Conservation (phyloP, 2,797 vertebrate genomes). For the Coilia nasus region DNA sequence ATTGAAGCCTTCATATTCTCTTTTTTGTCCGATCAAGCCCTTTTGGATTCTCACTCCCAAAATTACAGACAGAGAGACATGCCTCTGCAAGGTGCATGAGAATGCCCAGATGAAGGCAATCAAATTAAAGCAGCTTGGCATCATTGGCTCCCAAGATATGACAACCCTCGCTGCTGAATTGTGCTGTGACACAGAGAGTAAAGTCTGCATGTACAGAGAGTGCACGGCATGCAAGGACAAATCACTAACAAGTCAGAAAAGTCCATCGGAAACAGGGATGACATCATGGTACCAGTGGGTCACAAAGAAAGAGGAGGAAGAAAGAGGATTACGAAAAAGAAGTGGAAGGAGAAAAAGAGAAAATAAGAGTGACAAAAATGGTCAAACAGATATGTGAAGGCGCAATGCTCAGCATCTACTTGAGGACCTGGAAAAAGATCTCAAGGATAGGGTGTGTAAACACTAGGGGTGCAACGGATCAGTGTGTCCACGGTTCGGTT, state of each 20-base stretch:
- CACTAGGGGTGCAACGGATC: no score
- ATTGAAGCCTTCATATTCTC: background rate
- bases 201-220: background rate
- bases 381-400: background rate
- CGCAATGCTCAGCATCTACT: background rate
- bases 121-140: background rate
- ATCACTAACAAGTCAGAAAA: no score
- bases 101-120: background rate
- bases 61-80: background rate
- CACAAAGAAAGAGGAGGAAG: no score
- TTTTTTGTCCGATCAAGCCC: background rate
- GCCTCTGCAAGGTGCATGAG: no score
- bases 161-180: background rate
- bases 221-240: no score
- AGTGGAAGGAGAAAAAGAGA: background rate
- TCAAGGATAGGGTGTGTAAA: background rate
- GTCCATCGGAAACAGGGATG: no score
- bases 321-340: no score
- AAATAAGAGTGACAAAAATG: background rate
- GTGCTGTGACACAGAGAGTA: slow-evolving; percentile 28
- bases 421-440: background rate
- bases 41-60: background rate
- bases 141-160: background rate
- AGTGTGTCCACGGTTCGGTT: no score
- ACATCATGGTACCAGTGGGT: no score